A percentile compares a stretch with the other conserved stretches of the same genome.
Evolutionary conservation across 1,140 invertebrate species (phyloP).

Genomic region (Drosophila hydei): DNA sequence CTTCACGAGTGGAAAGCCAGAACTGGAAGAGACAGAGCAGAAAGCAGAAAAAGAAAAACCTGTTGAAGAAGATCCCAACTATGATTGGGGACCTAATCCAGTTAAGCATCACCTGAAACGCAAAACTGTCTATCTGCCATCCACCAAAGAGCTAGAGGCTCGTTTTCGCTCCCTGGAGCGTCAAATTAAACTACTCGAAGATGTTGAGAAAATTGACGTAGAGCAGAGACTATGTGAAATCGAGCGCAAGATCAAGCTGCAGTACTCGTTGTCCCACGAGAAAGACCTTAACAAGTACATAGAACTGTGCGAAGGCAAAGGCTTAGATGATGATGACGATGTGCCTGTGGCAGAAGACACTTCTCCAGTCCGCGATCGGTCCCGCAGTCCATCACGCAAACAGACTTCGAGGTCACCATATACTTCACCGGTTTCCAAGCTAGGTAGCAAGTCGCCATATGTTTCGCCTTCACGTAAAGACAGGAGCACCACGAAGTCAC

Average conservation of each 20-base stretch:
- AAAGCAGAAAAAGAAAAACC: constrained; percentile 1
- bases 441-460: constrained; percentile 49
- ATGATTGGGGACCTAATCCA: constrained; percentile 77
- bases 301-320: constrained; percentile 74
- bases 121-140: constrained; percentile 73
- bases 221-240: constrained; percentile 73
- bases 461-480: constrained; percentile 56
- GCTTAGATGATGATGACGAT: constrained; percentile 67
- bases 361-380: constrained; percentile 28
- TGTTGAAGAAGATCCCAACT: constrained; percentile 44
- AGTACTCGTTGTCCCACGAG: constrained; percentile 77
- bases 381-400: constrained; percentile 62
- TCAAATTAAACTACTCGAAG: constrained; percentile 76
- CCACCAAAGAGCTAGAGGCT: constrained; percentile 75
- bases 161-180: constrained; percentile 75
- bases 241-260: constrained; percentile 76
- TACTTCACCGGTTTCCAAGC: constrained; percentile 52
- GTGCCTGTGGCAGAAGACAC: constrained; percentile 2
- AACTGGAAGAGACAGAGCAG: constrained; percentile 1
- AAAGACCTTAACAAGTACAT: constrained; percentile 77
- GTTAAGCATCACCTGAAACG: constrained; percentile 75
- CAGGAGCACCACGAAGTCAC: constrained; percentile 47
- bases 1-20: constrained; percentile 56
- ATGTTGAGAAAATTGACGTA: constrained; percentile 81
- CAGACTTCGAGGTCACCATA: constrained; percentile 38